phyloP scores from a whole-genome alignment of 2,888 invertebrate species.

The Cataglyphis altisquamis region DNA sequence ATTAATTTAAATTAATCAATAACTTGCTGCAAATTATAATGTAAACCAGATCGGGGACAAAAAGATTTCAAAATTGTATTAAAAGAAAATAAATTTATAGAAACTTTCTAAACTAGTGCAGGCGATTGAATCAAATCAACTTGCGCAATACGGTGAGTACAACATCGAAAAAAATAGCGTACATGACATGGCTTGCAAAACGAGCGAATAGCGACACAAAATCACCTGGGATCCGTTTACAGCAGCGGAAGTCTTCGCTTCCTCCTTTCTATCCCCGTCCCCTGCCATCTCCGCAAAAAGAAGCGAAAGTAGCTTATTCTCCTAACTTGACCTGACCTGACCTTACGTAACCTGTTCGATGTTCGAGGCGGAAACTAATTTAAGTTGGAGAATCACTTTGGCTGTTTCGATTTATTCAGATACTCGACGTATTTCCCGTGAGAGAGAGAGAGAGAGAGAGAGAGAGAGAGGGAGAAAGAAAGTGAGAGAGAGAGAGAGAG shows the following conservation, averaged over 20 bases:
- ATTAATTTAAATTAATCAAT: background rate
- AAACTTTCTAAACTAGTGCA: constrained; percentile 16
- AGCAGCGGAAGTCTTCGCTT: constrained; percentile 42
- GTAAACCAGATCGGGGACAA: background rate
- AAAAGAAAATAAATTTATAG: background rate
- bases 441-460: constrained; percentile 57
- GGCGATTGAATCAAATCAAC: background rate
- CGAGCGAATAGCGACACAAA: constrained; percentile 73
- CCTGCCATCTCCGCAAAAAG: constrained; percentile 50
- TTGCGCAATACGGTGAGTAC: constrained; percentile 11
- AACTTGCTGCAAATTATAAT: background rate
- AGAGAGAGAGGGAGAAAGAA: constrained; percentile 6
- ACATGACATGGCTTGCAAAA: constrained; percentile 67
- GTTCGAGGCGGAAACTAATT: constrained; percentile 83
- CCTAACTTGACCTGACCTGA: constrained; percentile 46
- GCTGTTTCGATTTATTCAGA: constrained; percentile 85
- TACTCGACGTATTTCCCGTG: constrained; percentile 84
- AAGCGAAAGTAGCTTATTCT: constrained; percentile 64
- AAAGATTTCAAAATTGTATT: background rate
- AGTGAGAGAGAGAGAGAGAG: background rate
- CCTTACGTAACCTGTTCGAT: constrained; percentile 67
- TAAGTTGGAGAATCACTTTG: constrained; percentile 85
- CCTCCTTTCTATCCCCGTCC: background rate
- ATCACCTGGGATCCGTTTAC: constrained; percentile 77
- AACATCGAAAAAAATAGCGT: constrained; percentile 35